Conservation (phyloP, 2,797 vertebrate species). For the Sandelia bainsii region DNA sequence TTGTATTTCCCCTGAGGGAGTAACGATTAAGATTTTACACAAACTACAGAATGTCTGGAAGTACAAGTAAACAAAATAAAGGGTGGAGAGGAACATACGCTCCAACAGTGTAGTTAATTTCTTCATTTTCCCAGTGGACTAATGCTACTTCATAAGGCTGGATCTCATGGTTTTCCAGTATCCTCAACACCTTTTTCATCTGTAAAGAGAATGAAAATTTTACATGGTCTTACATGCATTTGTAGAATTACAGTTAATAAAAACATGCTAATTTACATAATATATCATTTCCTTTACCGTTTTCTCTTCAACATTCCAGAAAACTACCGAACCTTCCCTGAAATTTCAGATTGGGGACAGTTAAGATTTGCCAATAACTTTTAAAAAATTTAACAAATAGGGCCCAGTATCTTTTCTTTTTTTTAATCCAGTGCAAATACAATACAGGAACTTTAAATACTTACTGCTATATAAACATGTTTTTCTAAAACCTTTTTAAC, state of each 20-base stretch:
- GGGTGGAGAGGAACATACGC: slow-evolving; percentile 81
- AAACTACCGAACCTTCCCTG: slow-evolving; percentile 97
- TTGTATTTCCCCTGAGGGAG: slow-evolving; percentile 90
- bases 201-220: slow-evolving; percentile 59
- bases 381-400: not conserved
- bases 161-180: slow-evolving; percentile 94
- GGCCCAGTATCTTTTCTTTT: not conserved
- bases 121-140: slow-evolving; percentile 98
- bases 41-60: not conserved
- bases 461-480: not conserved
- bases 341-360: slow-evolving; percentile 54
- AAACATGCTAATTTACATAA: not conserved
- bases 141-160: slow-evolving; percentile 95
- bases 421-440: not conserved
- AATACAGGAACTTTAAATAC: too few species aligned
- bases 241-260: not conserved
- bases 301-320: slow-evolving; percentile 98
- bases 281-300: slow-evolving; percentile 81
- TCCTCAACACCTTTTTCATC: slow-evolving; percentile 90
- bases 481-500: not conserved
- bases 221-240: fast-evolving
- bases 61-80: not conserved
- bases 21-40: not conserved
- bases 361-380: not conserved
- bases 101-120: slow-evolving; percentile 91